Base-by-base conservation (phyloP, 2,888 invertebrate species). In the Callimorpha dominula region DNA sequence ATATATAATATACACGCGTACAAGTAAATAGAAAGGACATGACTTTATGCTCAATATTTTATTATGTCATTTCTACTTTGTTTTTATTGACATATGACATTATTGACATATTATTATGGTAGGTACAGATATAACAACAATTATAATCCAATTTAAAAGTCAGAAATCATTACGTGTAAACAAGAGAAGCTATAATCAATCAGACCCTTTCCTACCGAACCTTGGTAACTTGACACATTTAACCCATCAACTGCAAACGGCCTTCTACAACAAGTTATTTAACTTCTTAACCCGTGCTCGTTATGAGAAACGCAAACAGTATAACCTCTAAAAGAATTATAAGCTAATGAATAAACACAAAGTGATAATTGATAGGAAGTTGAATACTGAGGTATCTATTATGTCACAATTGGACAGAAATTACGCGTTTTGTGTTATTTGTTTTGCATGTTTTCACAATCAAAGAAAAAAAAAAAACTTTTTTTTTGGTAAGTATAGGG, bases 251-350 rank as follows among this genome's bases (percentile, higher is more conserved):
- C 66, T 66, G 50, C 63, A 62, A 68, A 72, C 64, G 63, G 15
- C 72, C 72, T 72, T 72, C 66, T 17, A 49, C 9, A 68, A 68
- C 67, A 68, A 63, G 68, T 68, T 72, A 57, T 68, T 68, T 69
- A 69, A 69, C 69, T 63, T 69, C 60, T 46, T 70, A 70, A 70
- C 70, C 54, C 20, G 43, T 42, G 50, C 50, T n/a, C 31, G 42
- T 70, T 70, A 65, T 65, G 43, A 65, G 64, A 64, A 70, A 54
- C 54, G 64, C 70, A 64, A 70, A 70, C 63, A 70, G 20, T 42
- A 17, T 15, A 62, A 54, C 43, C 15, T 46, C 11, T 68, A 31
- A 31, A 54, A 50, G 17, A 66, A 50, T 67, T 52, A 49, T 62
- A 72, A 70, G 12, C 12, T 70, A 71, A 73, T 74, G 20, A 73